Evolutionary conservation across 2,888 invertebrate genomes (phyloP), one percentile per base, ranked within the genome.

Genomic region (Thereva unica): DNA sequence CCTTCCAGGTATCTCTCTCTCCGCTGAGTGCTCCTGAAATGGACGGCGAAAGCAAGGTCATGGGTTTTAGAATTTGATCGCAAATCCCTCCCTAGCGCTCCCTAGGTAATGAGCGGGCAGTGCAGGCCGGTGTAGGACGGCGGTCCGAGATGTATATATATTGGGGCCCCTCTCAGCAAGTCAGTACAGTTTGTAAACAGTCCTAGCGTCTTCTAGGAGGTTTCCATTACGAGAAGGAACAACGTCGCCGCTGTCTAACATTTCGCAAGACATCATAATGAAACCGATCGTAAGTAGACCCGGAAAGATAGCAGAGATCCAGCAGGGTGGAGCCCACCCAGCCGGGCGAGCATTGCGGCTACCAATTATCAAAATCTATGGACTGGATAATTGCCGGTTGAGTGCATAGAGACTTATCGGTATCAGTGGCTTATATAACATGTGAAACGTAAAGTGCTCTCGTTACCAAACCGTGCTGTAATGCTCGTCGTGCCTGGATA

Each of bases 201-300:
- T 81, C 81, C 81, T 81, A 80, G 81, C 76, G 78, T 77, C 75
- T 77, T 80, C 81, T 81, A 80, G 81, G 81, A 81, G 81, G 81
- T 81, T 80, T 66, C 12, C 74, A 79, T 76, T 77, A 56, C 42
- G 56, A 57, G 66, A 68, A 68, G 67, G 68, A 68, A 59, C 41
- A 61, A 42, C 50, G 54, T 45, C 54, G 38, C 53, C n/a, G 54
- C 40, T 41, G 12, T 1, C 47, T 8, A 49, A 49, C 10, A 9
- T 6, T 10, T 7, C 38, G 23, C 9, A 38, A 68, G 63, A 42
- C 49, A 41, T 68, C 66, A 75, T 75, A 72, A 80, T 80, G 80
- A 79, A 75, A 75, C 75, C 75, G 74, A 78, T 79, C 72, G 80
- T 80, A 79, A 80, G 80, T 79, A n/a, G n/a, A 78, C 67, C 56